Evolutionary conservation across 2,797 vertebrate genomes (phyloP), one percentile per base, ranked within the genome.

Genomic region (Alosa sapidissima): DNA sequence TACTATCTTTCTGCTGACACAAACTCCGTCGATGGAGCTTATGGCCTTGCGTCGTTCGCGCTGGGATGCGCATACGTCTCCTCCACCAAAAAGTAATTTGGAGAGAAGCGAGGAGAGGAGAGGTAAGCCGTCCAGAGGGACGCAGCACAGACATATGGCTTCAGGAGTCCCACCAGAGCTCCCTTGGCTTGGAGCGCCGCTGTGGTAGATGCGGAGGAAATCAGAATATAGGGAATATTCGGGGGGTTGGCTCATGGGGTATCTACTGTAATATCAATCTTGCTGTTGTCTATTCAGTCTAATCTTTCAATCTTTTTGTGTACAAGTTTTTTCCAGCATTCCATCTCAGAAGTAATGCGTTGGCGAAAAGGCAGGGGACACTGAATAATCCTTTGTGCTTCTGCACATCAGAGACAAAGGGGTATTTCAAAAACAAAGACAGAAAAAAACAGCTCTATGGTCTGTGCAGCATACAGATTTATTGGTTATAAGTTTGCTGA

Each of bases 81-180:
- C 89, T 87, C 85, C 81, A 14, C 41, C 72, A 78, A 78, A 86
- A 88, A 90, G 89, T 89, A 85, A 90, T 91, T 91, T 88, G n/a
- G 83, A 49, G 78, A 86, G 84, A 75, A 88, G 62, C 78, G 86
- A 88, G 88, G 83, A 87, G 83, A 87, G 81, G 85, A 81, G 72
- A 62, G 54, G 16, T 4, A 19, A 55, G 54, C 14, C 21, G 81
- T 89, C 84, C 86, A 81, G 41, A 49, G 48, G 87, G 82, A 86
- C 75, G 72, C 82, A 83, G 68, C 48, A 81, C 16, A 87, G 81
- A 89, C 89, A 78, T 47, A 47, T 7, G 72, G 72, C 41, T 78
- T 78, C 14, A 47, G 19, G 41, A 78, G 72, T 78, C 6, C 7
- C 72, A 45, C 72, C 19, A 6, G 72, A 19, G 36, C 36, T 45